A percentile compares a stretch with the other conserved stretches of the same genome.
Evolutionary conservation across 2,113 vertebrate genomes (phyloP).

Genomic region (Galbula dea): DNA sequence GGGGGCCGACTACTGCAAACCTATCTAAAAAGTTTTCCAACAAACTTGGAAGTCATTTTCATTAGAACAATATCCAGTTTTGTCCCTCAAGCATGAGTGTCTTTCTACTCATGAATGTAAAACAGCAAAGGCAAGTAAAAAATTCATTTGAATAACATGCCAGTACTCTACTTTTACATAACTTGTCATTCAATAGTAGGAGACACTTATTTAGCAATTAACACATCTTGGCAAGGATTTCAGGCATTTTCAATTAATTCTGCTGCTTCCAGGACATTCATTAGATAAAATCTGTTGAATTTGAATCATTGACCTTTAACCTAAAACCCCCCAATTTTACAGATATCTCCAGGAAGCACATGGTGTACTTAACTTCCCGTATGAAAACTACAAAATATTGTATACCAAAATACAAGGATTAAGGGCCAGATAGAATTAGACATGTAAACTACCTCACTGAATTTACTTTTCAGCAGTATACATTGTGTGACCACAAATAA

Average conservation of each 20-base stretch:
- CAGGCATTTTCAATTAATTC: neutral
- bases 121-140: neutral
- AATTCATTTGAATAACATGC: neutral
- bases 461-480: neutral
- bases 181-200: neutral
- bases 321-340: neutral
- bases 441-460: neutral
- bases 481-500: neutral
- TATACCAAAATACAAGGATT: neutral
- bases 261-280: neutral
- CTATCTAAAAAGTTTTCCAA: neutral
- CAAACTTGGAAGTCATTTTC: neutral
- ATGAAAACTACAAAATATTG: neutral
- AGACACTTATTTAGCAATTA: neutral
- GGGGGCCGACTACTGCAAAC: neutral
- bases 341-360: neutral
- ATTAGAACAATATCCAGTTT: neutral
- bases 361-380: neutral
- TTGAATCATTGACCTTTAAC: neutral
- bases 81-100: neutral
- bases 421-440: neutral
- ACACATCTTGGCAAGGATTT: neutral
- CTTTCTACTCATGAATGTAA: neutral
- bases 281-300: neutral
- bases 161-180: neutral